A percentile compares a stretch with the other conserved stretches of the same genome.
Conservation (phyloP, 2,113 vertebrate species). For the Telmatochromis sp. region DNA sequence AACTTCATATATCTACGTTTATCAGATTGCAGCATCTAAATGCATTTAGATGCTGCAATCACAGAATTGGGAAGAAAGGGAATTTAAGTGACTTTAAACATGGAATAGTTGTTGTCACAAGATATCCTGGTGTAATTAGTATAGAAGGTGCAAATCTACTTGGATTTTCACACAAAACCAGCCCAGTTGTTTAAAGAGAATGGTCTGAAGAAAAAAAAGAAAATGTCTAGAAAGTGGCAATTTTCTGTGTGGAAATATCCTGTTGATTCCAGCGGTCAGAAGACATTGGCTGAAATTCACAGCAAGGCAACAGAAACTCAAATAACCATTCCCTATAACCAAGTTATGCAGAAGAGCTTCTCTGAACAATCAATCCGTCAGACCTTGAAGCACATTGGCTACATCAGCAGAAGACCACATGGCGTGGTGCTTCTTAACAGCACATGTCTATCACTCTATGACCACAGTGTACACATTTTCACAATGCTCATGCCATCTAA, state of each 20-base stretch:
- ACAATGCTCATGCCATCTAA: background rate
- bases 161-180: background rate
- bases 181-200: background rate
- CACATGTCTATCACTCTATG: background rate
- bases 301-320: background rate
- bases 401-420: background rate
- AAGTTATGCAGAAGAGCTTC: background rate
- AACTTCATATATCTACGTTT: background rate
- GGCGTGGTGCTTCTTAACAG: background rate
- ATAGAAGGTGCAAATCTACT: background rate
- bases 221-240: background rate
- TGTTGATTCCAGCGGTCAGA: background rate
- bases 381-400: background rate
- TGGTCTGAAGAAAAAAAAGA: background rate
- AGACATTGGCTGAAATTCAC: background rate
- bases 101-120: background rate
- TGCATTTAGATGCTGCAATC: background rate
- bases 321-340: background rate
- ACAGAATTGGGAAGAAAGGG: background rate
- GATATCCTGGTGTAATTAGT: background rate
- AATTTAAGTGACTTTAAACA: background rate
- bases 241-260: background rate
- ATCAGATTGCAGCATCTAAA: background rate
- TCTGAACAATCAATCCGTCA: background rate
- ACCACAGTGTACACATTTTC: background rate